Conservation (phyloP, 2,113 vertebrate species). For the Bos taurus region ARS-UCD2.0 NC_037344.1:25671501-25672000, state of each 20-base stretch:
- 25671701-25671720: background rate
- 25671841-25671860: conserved; percentile 56
- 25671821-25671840: background rate
- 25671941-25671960: conserved; percentile 71
- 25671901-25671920: conserved; percentile 67
- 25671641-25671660: background rate
- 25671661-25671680: background rate
- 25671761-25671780: conserved; percentile 2
- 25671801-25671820: background rate
- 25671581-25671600: background rate
- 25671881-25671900: conserved; percentile 63
- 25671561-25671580: background rate
- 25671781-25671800: conserved; percentile 1
- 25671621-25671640: background rate
- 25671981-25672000: conserved; percentile 53
- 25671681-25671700: background rate
- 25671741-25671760: background rate
- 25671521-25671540: background rate
- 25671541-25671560: background rate
- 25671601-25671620: background rate
- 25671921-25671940: conserved; percentile 70
- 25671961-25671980: conserved; percentile 49
- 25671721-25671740: background rate
- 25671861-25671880: conserved; percentile 57
- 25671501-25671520: background rate